phyloP scores from a whole-genome alignment of 2,888 invertebrate species.

The Petrolisthes cinctipes region DNA sequence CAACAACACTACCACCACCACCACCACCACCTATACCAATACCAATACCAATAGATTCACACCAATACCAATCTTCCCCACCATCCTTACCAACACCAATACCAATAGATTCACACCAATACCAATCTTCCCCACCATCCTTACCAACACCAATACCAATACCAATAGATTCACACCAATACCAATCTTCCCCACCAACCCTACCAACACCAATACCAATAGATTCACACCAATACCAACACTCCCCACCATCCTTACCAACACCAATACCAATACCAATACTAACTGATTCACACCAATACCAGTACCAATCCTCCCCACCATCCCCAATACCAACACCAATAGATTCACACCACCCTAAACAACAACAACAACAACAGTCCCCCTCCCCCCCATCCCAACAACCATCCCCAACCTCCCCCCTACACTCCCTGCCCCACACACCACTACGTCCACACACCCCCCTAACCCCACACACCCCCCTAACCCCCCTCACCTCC shows the following conservation, averaged over 20 bases:
- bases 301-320: constrained; percentile 14
- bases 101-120: neutral
- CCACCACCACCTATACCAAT: too few relatives aligned
- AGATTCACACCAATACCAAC: neutral
- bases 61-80: constrained; percentile 22
- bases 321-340: constrained; percentile 26
- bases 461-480: constrained; percentile 40
- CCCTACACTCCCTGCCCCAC: constrained; percentile 21
- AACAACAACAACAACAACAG: too few relatives aligned
- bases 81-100: constrained; percentile 24
- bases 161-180: constrained; percentile 1
- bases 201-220: too few relatives aligned
- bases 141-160: constrained; percentile 29
- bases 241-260: neutral
- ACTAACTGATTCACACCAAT: too few relatives aligned
- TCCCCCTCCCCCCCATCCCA: constrained; percentile 6
- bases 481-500: constrained; percentile 54
- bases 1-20: neutral
- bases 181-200: too few relatives aligned
- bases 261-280: neutral
- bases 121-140: neutral
- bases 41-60: constrained; percentile 16
- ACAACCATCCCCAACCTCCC: too few relatives aligned
- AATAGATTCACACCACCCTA: neutral
- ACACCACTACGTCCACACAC: constrained; percentile 23